Conservation (phyloP, 1,140 invertebrate genomes). For the Eupristina koningsbergeri region DNA sequence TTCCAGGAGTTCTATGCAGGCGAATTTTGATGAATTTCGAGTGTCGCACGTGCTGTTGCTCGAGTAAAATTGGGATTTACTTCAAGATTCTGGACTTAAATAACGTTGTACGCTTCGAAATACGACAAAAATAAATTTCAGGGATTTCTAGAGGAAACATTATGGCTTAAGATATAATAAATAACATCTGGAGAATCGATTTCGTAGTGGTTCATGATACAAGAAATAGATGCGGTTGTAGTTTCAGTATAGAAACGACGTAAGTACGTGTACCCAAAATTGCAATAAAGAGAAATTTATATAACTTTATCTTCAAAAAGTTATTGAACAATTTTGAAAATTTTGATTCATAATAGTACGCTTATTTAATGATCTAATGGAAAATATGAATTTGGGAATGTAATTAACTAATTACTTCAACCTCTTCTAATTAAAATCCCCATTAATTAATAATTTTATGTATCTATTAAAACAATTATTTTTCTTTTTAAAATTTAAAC, state of each 20-base stretch:
- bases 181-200: background rate
- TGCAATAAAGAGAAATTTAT: background rate
- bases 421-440: too few species aligned
- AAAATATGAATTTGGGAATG: too few species aligned
- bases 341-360: background rate
- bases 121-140: slow-evolving; percentile 5
- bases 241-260: background rate
- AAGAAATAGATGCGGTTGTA: background rate
- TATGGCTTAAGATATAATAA: background rate
- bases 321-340: background rate
- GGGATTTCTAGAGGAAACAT: background rate
- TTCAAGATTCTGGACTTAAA: background rate
- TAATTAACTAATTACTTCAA: too few species aligned
- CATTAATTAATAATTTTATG: too few species aligned
- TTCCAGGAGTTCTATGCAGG: background rate
- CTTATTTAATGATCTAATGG: too few species aligned
- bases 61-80: background rate
- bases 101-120: background rate
- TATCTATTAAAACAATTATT: too few species aligned
- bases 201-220: background rate
- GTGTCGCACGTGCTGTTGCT: background rate
- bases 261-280: background rate
- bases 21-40: background rate
- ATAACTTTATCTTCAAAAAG: background rate
- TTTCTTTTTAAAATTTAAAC: too few species aligned